A percentile compares a stretch with the other conserved stretches of the same genome.
Evolutionary conservation across 2,113 vertebrate species (phyloP).

Genomic region (Dermatemys mawii): DNA sequence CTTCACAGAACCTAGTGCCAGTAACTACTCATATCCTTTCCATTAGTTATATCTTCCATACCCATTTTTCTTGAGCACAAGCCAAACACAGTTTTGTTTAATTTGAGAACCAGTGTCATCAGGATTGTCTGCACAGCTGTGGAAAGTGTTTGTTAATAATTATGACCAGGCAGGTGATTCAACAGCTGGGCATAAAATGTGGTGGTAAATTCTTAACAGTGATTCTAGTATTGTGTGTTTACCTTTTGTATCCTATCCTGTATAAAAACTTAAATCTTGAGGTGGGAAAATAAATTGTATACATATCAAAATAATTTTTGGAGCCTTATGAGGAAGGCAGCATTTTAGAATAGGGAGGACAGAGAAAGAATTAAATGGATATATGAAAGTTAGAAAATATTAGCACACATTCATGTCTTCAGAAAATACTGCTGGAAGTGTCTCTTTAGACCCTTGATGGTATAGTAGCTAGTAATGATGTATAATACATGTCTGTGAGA

Average conservation of each 20-base stretch:
- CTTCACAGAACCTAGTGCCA: neutral
- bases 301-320: neutral
- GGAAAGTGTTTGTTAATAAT: neutral
- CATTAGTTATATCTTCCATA: neutral
- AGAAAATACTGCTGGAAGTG: neutral
- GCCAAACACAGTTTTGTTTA: neutral
- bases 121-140: fast-evolving
- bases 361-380: neutral
- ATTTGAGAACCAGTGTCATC: neutral
- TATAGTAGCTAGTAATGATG: neutral
- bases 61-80: neutral
- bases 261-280: neutral
- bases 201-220: neutral
- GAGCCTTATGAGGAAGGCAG: neutral
- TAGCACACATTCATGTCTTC: neutral
- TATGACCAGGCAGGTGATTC: neutral
- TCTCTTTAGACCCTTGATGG: neutral
- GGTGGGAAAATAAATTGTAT: neutral
- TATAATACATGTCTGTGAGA: neutral
- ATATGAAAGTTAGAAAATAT: neutral
- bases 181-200: neutral
- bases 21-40: neutral
- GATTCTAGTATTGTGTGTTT: neutral
- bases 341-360: neutral
- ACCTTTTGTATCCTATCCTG: neutral